A percentile compares a stretch with the other conserved stretches of the same genome.
Conservation (phyloP, 2,113 vertebrate genomes). For the Cnemophilus loriae region DNA sequence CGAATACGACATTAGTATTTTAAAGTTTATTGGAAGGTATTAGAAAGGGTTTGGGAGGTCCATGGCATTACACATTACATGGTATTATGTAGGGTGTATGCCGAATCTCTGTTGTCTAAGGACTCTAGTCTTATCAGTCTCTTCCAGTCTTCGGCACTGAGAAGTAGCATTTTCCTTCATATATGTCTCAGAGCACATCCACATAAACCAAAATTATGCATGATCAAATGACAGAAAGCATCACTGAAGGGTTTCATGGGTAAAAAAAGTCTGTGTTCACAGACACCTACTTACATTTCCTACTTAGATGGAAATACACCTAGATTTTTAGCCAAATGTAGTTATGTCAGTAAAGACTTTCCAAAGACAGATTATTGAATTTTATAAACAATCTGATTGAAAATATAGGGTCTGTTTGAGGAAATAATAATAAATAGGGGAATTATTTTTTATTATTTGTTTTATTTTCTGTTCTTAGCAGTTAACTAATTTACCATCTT, state of each 20-base stretch:
- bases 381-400: background rate
- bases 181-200: background rate
- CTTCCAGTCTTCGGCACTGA: background rate
- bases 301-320: background rate
- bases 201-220: background rate
- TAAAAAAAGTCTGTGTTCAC: background rate
- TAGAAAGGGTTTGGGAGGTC: background rate
- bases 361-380: background rate
- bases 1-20: background rate
- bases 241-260: background rate
- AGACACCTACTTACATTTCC: background rate
- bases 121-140: background rate
- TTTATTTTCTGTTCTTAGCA: background rate
- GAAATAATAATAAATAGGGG: background rate
- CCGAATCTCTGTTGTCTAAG: background rate
- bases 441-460: background rate
- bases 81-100: rapidly evolving
- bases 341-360: background rate
- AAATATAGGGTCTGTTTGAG: background rate
- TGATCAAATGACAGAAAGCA: background rate
- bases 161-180: background rate
- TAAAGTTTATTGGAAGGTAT: background rate
- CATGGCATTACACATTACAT: too few species aligned
- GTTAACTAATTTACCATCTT: background rate
- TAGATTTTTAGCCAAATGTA: background rate